phyloP scores from a whole-genome alignment of 2,797 vertebrate genomes.

The Acanthopagrus latus region DNA sequence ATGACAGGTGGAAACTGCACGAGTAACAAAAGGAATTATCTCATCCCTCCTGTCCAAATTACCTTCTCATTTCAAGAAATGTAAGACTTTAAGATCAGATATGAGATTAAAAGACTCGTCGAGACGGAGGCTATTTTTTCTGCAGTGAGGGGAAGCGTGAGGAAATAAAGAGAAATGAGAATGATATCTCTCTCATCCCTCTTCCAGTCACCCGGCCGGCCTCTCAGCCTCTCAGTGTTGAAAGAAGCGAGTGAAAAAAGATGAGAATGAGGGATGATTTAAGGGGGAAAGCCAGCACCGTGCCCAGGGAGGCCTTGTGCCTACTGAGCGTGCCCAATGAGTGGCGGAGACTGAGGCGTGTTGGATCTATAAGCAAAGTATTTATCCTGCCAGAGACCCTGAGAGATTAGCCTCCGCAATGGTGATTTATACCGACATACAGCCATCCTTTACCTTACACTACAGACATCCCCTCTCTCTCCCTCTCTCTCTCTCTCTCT shows the following conservation, averaged over 20 bases:
- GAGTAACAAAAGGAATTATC: constrained; percentile 52
- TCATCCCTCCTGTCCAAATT: constrained; percentile 49
- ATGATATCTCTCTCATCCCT: constrained; percentile 72
- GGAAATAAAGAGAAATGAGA: constrained; percentile 77
- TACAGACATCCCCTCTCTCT: constrained; percentile 70
- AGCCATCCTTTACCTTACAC: constrained; percentile 88
- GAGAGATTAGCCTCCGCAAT: constrained; percentile 91
- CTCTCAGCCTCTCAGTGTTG: constrained; percentile 69
- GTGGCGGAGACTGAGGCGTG: constrained; percentile 81
- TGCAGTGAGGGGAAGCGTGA: constrained; percentile 35
- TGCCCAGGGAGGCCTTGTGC: constrained; percentile 83
- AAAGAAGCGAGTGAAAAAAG: constrained; percentile 77
- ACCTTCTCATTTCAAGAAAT: constrained; percentile 45
- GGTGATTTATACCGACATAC: constrained; percentile 93
- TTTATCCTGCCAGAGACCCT: constrained; percentile 86
- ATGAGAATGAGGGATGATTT: constrained; percentile 84
- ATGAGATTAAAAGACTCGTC: constrained; percentile 60
- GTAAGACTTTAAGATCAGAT: constrained; percentile 54
- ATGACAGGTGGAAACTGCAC: constrained; percentile 50
- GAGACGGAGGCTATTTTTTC: constrained; percentile 19
- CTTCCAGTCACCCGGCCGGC: constrained; percentile 67
- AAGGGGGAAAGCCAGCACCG: constrained; percentile 69
- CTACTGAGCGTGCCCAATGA: constrained; percentile 84
- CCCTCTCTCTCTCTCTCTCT: constrained; percentile 14
- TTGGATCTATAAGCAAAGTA: constrained; percentile 87